Base-by-base conservation (phyloP, 2,888 invertebrate genomes). In the Thymelicus acteon region DNA sequence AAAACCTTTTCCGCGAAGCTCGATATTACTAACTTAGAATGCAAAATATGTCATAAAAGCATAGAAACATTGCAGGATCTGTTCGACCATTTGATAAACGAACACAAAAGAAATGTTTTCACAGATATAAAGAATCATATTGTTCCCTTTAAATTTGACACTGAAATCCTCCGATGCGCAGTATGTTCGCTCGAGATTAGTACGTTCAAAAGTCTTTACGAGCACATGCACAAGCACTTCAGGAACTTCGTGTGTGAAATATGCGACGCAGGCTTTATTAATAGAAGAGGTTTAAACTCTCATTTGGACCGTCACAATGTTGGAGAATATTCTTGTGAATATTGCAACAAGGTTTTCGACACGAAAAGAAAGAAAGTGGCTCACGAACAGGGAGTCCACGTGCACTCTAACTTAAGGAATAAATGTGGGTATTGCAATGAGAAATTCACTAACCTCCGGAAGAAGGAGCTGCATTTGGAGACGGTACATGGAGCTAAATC, bases 291-390 rank as follows among this genome's bases (percentile, higher is more conserved):
- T 5, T 60, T 81, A 1, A 72, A 76, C 3, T 72, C 76, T 0
- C 82, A 81, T 68, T 78, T 73, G 52, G 70, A 77, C 7, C 75
- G 78, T 5, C 84, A 84, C 60, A 74, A 72, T 0, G 65, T 71
- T 24, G 82, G 90, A 73, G 73, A 86, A 78, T 88, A 85, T 72
- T 86, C 88, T 75, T 93, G 93, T 74, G 85, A 86, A 19, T 81
- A 89, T 54, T 93, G 93, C 74, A 81, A 83, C 2, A 92, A 92
- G 77, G 83, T 83, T 0, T 93, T 91, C 74, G 82, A 80, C 3
- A 82, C 86, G 24, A 86, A 79, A 19, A 75, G 76, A 24, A 80
- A 80, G 57, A 72, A 77, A 44, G 73, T 73, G 4, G 72, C 80
- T 15, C 86, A 86, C 69, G 78, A 79, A 39, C 78, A 79, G 40